A percentile compares a stretch with the other conserved stretches of the same genome.
phyloP scores from a whole-genome alignment of 2,797 vertebrate species.

The Australoheros facetus region DNA sequence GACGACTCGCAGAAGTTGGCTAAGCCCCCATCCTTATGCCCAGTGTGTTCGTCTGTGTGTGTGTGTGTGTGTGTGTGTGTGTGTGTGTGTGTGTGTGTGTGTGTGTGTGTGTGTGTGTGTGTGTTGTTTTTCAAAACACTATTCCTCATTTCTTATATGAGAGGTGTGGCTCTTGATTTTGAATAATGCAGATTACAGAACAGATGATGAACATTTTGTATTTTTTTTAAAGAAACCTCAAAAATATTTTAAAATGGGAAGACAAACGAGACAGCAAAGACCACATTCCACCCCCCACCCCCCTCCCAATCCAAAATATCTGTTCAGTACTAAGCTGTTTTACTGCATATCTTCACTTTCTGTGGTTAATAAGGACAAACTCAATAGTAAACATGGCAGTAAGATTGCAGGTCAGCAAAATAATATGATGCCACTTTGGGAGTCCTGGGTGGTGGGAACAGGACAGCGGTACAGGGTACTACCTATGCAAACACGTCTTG shows the following conservation, averaged over 20 bases:
- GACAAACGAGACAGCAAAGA: constrained; percentile 1
- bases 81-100: constrained; percentile 30
- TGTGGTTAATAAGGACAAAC: background rate
- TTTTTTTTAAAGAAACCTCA: constrained; percentile 11
- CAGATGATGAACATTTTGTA: constrained; percentile 45
- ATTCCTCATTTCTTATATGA: constrained; percentile 36
- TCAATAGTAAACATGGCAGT: background rate
- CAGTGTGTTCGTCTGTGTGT: constrained; percentile 42
- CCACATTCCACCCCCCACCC: background rate
- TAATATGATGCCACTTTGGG: background rate
- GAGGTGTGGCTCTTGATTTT: constrained; percentile 39
- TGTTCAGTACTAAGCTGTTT: background rate
- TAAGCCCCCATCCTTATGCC: constrained; percentile 83
- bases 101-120: constrained; percentile 31
- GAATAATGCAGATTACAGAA: constrained; percentile 35
- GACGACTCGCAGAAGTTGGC: constrained; percentile 79
- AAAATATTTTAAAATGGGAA: constrained; percentile 27
- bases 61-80: constrained; percentile 15
- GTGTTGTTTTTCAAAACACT: constrained; percentile 25
- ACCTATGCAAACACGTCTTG: background rate
- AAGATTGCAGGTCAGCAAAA: background rate
- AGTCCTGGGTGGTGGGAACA: background rate
- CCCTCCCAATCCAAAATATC: background rate
- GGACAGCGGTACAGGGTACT: background rate
- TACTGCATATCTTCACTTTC: background rate